phyloP scores from a whole-genome alignment of 2,113 vertebrate genomes.

The Xenopus tropicalis region UCB_Xtro_10.0 CM004451.2:56672001-56672500 shows the following conservation, averaged over 20 bases:
- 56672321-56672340: constrained; percentile 68
- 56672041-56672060: constrained; percentile 61
- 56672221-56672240: constrained; percentile 46
- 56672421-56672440: constrained; percentile 49
- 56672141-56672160: constrained; percentile 55
- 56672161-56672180: constrained; percentile 59
- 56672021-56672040: constrained; percentile 62
- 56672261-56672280: constrained; percentile 61
- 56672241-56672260: constrained; percentile 48
- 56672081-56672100: constrained; percentile 54
- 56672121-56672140: constrained; percentile 53
- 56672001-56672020: constrained; percentile 57
- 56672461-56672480: constrained; percentile 55
- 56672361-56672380: constrained; percentile 73
- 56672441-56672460: constrained; percentile 51
- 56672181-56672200: constrained; percentile 54
- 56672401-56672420: constrained; percentile 63
- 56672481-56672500: constrained; percentile 18
- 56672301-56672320: constrained; percentile 69
- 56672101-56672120: constrained; percentile 54
- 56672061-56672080: constrained; percentile 49
- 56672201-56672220: neutral
- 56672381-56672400: constrained; percentile 74
- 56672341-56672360: constrained; percentile 79
- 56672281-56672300: constrained; percentile 68